Percentiles rank a stretch among this genome's conserved stretches.
Conservation (phyloP, 2,113 vertebrate species). For the Entosphenus tridentatus region DNA sequence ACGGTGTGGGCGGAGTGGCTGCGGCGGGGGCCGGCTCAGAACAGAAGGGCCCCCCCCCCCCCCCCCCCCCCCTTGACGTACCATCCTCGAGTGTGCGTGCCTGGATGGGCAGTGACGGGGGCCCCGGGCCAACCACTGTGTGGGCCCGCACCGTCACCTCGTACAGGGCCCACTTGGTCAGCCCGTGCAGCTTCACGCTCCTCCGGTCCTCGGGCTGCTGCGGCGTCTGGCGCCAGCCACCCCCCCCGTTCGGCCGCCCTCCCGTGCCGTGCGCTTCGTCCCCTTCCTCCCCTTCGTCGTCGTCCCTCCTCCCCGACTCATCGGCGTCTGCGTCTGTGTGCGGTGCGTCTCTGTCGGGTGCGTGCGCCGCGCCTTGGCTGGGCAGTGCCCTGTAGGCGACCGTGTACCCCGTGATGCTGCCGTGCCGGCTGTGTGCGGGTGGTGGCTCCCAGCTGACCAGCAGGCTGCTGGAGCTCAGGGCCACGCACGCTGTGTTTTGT, state of each 20-base stretch:
- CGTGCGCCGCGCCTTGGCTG: too few species aligned
- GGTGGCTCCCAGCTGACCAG: conserved; percentile 99
- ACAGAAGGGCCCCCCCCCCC: conserved; percentile 27
- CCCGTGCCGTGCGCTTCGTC: conserved; percentile 37
- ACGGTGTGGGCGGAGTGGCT: conserved; percentile 16
- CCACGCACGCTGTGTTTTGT: conserved; percentile 67
- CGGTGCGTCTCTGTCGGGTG: too few species aligned
- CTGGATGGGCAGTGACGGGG: conserved; percentile 55
- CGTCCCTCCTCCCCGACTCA: conserved; percentile 41
- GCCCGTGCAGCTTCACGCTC: conserved; percentile 61
- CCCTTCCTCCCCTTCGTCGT: conserved; percentile 58
- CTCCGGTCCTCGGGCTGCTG: conserved; percentile 47
- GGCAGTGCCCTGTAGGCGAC: conserved; percentile 45
- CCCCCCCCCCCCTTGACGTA: conserved; percentile 35
- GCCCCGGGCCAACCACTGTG: conserved; percentile 83
- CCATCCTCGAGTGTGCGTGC: conserved; percentile 86
- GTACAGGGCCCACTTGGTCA: conserved; percentile 99
- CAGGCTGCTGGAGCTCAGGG: conserved; percentile 74
- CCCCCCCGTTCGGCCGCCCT: conserved; percentile 33
- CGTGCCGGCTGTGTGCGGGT: conserved; percentile 69
- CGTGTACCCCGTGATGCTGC: conserved; percentile 79
- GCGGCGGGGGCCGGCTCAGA: conserved; percentile 11
- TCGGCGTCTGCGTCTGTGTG: too few species aligned
- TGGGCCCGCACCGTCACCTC: conserved; percentile 94
- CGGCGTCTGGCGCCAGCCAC: conserved; percentile 45